phyloP scores from a whole-genome alignment of 1,140 invertebrate species.

The Dryas iulia region DNA sequence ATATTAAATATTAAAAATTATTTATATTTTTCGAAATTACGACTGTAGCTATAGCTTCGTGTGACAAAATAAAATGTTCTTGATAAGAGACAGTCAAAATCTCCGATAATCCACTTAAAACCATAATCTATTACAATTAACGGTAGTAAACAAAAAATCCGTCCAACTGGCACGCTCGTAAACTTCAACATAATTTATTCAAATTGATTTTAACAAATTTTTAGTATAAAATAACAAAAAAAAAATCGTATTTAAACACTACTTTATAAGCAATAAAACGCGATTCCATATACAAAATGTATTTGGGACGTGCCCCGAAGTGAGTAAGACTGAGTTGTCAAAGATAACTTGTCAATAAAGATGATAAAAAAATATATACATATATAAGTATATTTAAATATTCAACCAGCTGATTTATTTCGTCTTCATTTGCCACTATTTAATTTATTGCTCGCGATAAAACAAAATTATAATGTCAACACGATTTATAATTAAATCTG shows the following conservation, averaged over 20 bases:
- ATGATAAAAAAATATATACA: not conserved
- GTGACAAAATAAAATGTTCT: too few relatives aligned
- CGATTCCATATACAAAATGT: not conserved
- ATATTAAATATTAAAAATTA: too few relatives aligned
- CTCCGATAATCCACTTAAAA: too few relatives aligned
- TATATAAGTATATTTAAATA: not conserved
- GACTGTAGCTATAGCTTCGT: too few relatives aligned
- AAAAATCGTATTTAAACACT: not conserved
- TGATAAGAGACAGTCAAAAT: too few relatives aligned
- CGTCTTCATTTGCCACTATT: not conserved
- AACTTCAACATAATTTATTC: not conserved
- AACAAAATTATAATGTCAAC: constrained; percentile 1
- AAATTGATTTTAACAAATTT: constrained; percentile 1
- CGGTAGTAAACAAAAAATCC: not conserved
- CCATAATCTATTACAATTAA: not conserved
- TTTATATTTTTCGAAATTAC: too few relatives aligned
- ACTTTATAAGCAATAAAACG: not conserved
- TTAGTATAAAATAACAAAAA: not conserved
- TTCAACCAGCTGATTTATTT: not conserved
- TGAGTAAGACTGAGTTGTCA: not conserved
- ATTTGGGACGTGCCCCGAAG: not conserved
- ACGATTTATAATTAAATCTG: not conserved
- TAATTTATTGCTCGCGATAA: not conserved
- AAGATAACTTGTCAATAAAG: not conserved
- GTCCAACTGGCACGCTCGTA: not conserved